These are phyloP conservation scores for Apis cerana DNA, from an alignment of 1,140 invertebrate genomes.

Conservation along the genomic window DNA sequence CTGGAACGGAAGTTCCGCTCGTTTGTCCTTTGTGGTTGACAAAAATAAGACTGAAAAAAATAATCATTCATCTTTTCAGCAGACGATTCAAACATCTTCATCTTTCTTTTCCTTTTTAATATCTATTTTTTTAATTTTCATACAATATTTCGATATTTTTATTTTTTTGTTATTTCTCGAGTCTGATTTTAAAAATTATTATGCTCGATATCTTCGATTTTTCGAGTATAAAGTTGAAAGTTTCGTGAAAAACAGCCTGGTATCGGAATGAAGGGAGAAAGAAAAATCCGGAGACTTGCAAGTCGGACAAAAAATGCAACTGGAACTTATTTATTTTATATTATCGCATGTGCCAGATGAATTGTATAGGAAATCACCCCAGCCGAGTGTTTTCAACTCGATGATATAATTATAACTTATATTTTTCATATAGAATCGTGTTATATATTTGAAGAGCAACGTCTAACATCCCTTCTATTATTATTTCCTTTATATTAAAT, in stretches of 20 bases:
- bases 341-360: conserved; percentile 49
- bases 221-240: background rate
- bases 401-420: conserved; percentile 6
- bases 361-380: conserved; percentile 23
- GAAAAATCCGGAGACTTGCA: background rate
- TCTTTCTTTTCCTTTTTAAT: too few species aligned
- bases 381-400: conserved; percentile 23
- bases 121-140: too few species aligned
- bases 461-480: background rate
- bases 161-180: background rate
- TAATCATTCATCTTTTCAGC: background rate
- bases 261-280: background rate
- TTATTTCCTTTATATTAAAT: background rate
- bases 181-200: background rate
- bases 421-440: background rate
- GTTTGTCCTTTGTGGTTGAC: background rate
- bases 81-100: too few species aligned
- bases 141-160: background rate
- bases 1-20: background rate
- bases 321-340: conserved; percentile 52
- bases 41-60: background rate
- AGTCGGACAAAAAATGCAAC: conserved; percentile 23
- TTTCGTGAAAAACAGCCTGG: background rate
- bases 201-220: background rate
- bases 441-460: conserved; percentile 11